A percentile compares a stretch with the other conserved stretches of the same genome.
These are phyloP conservation scores for Branchellion lobata DNA, from an alignment of 2,888 invertebrate genomes.

Conservation along the genomic window DNA sequence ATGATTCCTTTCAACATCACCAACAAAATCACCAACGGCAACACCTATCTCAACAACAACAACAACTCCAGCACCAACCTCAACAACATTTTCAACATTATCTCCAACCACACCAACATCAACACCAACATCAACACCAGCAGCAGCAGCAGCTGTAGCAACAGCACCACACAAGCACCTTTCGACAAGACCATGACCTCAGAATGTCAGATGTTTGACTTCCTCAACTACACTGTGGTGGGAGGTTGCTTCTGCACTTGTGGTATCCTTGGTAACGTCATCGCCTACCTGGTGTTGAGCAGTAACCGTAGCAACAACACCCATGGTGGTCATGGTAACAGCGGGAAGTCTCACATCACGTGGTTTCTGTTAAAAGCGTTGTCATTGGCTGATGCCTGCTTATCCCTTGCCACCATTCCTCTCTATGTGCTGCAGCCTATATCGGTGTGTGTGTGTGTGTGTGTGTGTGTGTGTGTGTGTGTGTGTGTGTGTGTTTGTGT, in stretches of 20 bases:
- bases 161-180: no score
- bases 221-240: slow-evolving; percentile 50
- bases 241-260: slow-evolving; percentile 49
- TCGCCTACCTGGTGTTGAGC: slow-evolving; percentile 51
- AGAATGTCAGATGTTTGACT: slow-evolving; percentile 51
- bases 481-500: neutral
- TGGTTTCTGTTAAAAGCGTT: slow-evolving; percentile 51
- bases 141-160: neutral
- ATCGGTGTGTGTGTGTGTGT: neutral
- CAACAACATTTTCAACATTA: neutral
- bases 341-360: slow-evolving; percentile 46
- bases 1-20: no score
- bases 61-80: neutral
- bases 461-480: neutral
- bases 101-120: neutral
- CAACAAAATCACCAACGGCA: no score
- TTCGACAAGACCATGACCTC: slow-evolving; percentile 48
- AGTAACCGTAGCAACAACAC: slow-evolving; percentile 44
- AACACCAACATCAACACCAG: slow-evolving; percentile 8
- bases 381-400: slow-evolving; percentile 52
- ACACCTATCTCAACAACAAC: no score
- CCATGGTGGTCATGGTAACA: no score
- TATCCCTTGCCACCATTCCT: slow-evolving; percentile 51
- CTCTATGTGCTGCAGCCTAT: slow-evolving; percentile 49
- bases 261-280: slow-evolving; percentile 51